These are phyloP conservation scores for Himalopsyche phryganea DNA, from an alignment of 1,140 invertebrate species.

Conservation along the genomic window DNA sequence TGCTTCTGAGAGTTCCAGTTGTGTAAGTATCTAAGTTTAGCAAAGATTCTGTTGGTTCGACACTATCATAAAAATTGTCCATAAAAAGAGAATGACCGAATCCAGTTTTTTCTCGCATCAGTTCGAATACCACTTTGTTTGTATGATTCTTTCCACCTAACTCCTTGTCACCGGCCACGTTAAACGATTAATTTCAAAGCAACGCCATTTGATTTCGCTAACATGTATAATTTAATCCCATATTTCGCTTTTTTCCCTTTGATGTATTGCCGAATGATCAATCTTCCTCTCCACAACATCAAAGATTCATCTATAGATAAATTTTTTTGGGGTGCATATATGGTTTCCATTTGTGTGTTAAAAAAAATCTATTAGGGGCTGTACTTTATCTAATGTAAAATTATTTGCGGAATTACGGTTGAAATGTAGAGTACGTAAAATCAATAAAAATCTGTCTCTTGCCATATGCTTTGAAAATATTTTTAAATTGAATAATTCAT, in stretches of 20 bases:
- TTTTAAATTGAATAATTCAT: not conserved
- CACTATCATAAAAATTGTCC: not conserved
- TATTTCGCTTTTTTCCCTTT: not conserved
- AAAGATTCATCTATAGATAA: not conserved
- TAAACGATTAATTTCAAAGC: too few species aligned
- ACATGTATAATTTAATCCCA: not conserved
- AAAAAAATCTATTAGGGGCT: not conserved
- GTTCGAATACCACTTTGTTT: too few species aligned
- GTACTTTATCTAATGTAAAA: constrained; percentile 1
- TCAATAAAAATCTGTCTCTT: constrained; percentile 6
- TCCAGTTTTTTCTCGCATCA: not conserved
- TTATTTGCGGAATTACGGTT: constrained; percentile 1
- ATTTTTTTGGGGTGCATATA: not conserved
- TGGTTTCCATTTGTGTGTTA: too few species aligned
- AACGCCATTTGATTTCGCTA: too few species aligned
- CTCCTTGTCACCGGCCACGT: too few species aligned
- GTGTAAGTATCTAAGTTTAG: too few species aligned
- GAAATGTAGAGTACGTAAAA: constrained; percentile 3
- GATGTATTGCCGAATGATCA: too few species aligned
- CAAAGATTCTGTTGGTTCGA: too few species aligned
- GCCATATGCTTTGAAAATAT: constrained; percentile 1
- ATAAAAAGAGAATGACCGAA: not conserved
- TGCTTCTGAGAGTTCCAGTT: too few species aligned
- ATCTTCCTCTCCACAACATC: not conserved
- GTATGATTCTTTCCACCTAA: too few species aligned